phyloP scores from a whole-genome alignment of 1,140 invertebrate genomes.

The Venustaconcha ellipsiformis region DNA sequence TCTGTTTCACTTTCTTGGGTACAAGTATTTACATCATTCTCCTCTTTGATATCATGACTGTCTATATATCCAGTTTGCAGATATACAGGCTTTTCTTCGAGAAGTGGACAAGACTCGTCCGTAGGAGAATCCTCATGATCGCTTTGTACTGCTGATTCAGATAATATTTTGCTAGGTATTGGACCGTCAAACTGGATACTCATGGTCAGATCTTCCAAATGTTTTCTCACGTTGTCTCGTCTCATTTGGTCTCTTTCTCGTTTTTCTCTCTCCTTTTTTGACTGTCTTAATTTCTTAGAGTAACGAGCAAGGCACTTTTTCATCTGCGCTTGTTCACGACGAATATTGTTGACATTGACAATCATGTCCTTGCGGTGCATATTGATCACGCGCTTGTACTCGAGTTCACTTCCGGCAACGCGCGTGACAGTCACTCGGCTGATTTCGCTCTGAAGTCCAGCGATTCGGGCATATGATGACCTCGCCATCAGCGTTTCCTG shows the following conservation, averaged over 20 bases:
- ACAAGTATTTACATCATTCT: too few relatives aligned
- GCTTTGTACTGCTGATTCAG: too few relatives aligned
- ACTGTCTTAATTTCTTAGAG: slow-evolving; percentile 22
- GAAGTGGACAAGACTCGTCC: too few relatives aligned
- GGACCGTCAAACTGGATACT: too few relatives aligned
- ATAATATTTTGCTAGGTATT: too few relatives aligned
- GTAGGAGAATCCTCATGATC: too few relatives aligned
- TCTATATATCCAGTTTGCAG: too few relatives aligned
- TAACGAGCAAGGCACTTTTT: slow-evolving; percentile 14
- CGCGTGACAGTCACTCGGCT: slow-evolving; percentile 26
- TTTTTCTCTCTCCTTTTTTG: slow-evolving; percentile 20
- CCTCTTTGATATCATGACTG: too few relatives aligned
- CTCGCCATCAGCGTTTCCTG: slow-evolving; percentile 27
- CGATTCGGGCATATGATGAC: slow-evolving; percentile 29
- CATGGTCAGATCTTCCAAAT: slow-evolving; percentile 15
- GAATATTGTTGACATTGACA: slow-evolving; percentile 26
- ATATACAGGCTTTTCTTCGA: too few relatives aligned
- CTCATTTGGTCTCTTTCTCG: slow-evolving; percentile 19
- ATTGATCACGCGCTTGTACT: slow-evolving; percentile 27
- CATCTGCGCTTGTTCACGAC: slow-evolving; percentile 30
- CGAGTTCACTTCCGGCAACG: slow-evolving; percentile 32
- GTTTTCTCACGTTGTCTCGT: slow-evolving; percentile 15
- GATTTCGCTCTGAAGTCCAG: slow-evolving; percentile 27
- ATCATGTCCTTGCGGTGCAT: slow-evolving; percentile 27
- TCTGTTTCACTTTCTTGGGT: too few relatives aligned